phyloP scores from a whole-genome alignment of 2,797 vertebrate genomes.

The Rhabdomys pumilio region DNA sequence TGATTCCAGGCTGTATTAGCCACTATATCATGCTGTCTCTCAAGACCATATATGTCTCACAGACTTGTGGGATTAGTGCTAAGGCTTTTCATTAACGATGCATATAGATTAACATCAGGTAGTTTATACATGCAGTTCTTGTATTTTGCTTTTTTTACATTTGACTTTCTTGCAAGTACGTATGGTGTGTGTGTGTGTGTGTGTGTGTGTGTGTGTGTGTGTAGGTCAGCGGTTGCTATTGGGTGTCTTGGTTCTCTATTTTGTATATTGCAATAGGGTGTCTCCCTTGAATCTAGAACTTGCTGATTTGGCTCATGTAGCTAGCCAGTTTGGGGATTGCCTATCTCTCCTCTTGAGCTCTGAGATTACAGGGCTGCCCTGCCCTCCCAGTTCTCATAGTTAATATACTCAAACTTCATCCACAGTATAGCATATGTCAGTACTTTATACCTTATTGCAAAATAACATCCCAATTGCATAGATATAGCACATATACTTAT shows the following conservation, averaged over 20 bases:
- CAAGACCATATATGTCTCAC: neutral
- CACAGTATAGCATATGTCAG: neutral
- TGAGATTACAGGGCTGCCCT: neutral
- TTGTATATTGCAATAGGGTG: neutral
- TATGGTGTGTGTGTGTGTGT: neutral
- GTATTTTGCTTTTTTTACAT: neutral
- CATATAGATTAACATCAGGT: neutral
- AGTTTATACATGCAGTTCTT: neutral
- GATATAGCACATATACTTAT: neutral
- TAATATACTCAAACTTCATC: neutral
- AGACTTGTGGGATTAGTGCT: slow-evolving; percentile 16
- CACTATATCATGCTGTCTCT: neutral
- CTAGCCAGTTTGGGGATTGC: neutral
- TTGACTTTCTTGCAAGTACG: neutral
- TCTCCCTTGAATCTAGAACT: neutral
- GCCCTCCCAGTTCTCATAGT: slow-evolving; percentile 6
- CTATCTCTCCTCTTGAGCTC: neutral
- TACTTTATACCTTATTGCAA: neutral
- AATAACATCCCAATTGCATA: neutral
- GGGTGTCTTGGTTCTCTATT: neutral
- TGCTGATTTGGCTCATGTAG: neutral
- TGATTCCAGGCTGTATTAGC: neutral
- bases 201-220: neutral
- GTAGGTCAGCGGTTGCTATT: no score
- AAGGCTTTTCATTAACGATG: neutral